Conservation (phyloP, 2,113 vertebrate species). For the Mobula birostris region DNA sequence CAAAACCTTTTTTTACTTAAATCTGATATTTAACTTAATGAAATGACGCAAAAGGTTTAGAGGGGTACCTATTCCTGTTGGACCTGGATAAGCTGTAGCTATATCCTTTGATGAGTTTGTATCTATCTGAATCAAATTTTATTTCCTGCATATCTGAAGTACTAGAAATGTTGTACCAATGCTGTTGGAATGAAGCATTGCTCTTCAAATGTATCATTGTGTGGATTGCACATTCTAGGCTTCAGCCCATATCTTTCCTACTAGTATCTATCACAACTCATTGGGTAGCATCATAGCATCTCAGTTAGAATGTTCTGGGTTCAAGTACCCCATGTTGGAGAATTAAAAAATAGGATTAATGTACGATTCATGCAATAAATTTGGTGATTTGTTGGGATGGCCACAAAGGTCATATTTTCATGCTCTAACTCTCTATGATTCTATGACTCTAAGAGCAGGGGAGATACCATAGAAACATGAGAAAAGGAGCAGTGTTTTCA, state of each 20-base stretch:
- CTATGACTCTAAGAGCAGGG: too few relatives aligned
- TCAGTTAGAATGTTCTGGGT: background rate
- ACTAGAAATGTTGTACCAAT: background rate
- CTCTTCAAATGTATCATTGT: background rate
- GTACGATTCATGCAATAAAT: too few relatives aligned
- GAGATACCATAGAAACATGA: too few relatives aligned
- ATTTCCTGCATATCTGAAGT: background rate
- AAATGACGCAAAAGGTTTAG: conserved; percentile 2
- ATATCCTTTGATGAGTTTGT: background rate
- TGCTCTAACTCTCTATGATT: too few relatives aligned
- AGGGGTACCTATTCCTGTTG: background rate
- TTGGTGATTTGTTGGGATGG: too few relatives aligned
- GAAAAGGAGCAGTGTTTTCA: background rate
- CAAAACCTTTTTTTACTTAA: background rate
- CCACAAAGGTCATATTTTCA: too few relatives aligned
- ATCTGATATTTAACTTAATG: conserved; percentile 31
- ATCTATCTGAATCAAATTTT: background rate
- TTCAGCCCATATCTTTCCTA: background rate
- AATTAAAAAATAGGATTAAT: too few relatives aligned
- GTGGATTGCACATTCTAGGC: background rate
- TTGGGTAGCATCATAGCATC: too few relatives aligned
- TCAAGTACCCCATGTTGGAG: background rate
- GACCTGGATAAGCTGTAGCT: background rate
- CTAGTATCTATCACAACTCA: too few relatives aligned
- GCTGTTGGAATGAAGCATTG: background rate